Evolutionary conservation across 2,113 vertebrate species (phyloP).

Genomic region (Elgaria multicarinata): DNA sequence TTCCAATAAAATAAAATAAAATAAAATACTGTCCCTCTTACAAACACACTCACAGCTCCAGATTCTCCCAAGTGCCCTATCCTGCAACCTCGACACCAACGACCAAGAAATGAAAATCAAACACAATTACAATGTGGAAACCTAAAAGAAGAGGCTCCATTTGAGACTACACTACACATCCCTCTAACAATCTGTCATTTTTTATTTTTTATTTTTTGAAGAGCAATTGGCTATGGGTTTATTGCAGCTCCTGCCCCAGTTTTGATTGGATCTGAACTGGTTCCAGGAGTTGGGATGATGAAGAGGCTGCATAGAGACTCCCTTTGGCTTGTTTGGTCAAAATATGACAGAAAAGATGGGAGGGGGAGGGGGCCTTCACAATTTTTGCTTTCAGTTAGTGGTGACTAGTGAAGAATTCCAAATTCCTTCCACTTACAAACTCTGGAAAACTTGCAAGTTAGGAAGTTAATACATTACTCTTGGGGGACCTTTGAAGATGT

Average conservation of each 20-base stretch:
- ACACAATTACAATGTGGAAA: background rate
- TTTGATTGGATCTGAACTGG: constrained; percentile 24
- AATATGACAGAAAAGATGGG: background rate
- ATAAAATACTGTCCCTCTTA: background rate
- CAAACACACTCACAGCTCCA: background rate
- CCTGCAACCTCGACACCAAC: background rate
- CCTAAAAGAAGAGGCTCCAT: background rate
- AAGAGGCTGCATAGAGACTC: background rate
- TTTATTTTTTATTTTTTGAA: background rate
- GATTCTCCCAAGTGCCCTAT: background rate
- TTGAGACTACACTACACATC: background rate
- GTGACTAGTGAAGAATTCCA: background rate
- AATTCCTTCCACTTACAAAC: background rate
- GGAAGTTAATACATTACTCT: background rate
- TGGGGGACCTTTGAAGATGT: background rate
- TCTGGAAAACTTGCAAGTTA: background rate
- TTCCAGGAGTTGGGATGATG: constrained; percentile 6
- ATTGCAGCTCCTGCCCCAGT: background rate
- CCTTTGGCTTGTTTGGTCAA: background rate
- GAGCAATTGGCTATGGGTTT: background rate
- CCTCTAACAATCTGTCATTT: constrained; percentile 2
- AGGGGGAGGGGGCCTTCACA: background rate
- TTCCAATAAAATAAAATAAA: background rate
- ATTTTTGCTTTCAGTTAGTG: background rate
- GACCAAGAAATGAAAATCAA: background rate